Evolutionary conservation across 1,140 invertebrate species (phyloP).

Genomic region (Oryzaephilus surinamensis): DNA sequence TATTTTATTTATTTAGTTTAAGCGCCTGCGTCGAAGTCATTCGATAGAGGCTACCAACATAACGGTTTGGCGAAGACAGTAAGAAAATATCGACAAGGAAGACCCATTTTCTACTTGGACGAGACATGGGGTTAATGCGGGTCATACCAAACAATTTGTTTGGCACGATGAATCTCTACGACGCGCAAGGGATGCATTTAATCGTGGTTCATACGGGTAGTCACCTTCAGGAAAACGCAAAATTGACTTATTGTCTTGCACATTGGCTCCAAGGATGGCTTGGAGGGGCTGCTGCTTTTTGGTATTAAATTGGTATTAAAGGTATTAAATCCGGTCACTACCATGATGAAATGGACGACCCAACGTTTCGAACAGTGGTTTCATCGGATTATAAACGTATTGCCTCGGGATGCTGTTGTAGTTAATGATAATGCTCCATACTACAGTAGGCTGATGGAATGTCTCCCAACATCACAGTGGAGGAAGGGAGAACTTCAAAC

Average conservation of each 20-base stretch:
- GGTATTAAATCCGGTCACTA: constrained; percentile 14
- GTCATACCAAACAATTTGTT: background rate
- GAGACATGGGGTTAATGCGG: too few species aligned
- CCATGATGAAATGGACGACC: constrained; percentile 14
- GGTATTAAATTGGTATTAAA: too few species aligned
- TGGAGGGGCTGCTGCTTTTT: constrained; percentile 12
- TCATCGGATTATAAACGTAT: constrained; percentile 5
- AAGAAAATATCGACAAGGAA: too few species aligned
- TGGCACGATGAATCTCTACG: constrained; percentile 14
- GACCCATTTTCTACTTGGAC: too few species aligned
- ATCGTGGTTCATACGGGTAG: too few species aligned
- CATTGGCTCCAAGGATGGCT: constrained; percentile 13
- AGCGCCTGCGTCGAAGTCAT: too few species aligned
- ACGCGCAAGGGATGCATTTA: too few species aligned
- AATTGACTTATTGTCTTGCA: constrained; percentile 15
- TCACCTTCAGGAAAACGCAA: constrained; percentile 16
- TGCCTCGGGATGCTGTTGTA: constrained; percentile 21
- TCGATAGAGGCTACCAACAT: too few species aligned
- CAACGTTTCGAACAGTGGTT: constrained; percentile 18
- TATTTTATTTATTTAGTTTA: too few species aligned
- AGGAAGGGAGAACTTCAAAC: constrained; percentile 21
- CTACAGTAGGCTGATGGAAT: constrained; percentile 13
- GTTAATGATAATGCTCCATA: constrained; percentile 22
- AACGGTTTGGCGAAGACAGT: too few species aligned
- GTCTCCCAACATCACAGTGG: constrained; percentile 14